Evolutionary conservation across 2,113 vertebrate genomes (phyloP).

Genomic region (Archilochus colubris): DNA sequence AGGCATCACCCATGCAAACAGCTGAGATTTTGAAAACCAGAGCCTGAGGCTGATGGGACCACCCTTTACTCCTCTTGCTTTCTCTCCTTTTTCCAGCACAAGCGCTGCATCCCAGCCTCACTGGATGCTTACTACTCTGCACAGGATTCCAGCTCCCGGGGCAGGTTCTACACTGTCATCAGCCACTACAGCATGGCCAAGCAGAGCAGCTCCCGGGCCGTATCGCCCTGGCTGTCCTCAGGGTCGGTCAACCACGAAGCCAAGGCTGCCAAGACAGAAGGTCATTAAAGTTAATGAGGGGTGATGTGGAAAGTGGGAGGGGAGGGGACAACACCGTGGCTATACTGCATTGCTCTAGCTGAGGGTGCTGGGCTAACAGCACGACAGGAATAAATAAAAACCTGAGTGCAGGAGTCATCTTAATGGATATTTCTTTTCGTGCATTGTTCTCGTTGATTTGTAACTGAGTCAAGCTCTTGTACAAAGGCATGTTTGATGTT

Average conservation of each 20-base stretch:
- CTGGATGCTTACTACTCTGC: constrained; percentile 96
- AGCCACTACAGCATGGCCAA: constrained; percentile 99
- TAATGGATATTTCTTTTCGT: constrained; percentile 79
- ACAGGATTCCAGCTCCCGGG: constrained; percentile 93
- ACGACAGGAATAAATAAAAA: constrained; percentile 13
- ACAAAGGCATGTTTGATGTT: constrained; percentile 89
- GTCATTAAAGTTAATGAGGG: constrained; percentile 79
- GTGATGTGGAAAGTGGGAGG: not conserved
- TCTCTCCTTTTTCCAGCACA: constrained; percentile 82
- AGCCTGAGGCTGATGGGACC: not conserved
- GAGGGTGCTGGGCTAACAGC: constrained; percentile 51
- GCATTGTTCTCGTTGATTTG: constrained; percentile 86
- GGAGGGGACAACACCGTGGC: not conserved
- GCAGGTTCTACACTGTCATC: constrained; percentile 97
- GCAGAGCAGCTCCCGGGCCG: constrained; percentile 94
- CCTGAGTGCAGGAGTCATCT: constrained; percentile 71
- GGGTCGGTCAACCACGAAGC: constrained; percentile 85
- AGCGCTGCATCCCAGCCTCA: constrained; percentile 96
- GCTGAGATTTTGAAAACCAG: not conserved
- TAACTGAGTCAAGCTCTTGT: constrained; percentile 83
- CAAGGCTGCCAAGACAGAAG: constrained; percentile 88
- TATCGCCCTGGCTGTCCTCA: constrained; percentile 94
- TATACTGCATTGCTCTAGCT: constrained; percentile 64
- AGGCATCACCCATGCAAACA: not conserved
- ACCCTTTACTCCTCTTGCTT: not conserved